A percentile compares a stretch with the other conserved stretches of the same genome.
These are phyloP conservation scores for Apteryx mantelli DNA, from an alignment of 2,113 vertebrate genomes.

Conservation along the genomic window DNA sequence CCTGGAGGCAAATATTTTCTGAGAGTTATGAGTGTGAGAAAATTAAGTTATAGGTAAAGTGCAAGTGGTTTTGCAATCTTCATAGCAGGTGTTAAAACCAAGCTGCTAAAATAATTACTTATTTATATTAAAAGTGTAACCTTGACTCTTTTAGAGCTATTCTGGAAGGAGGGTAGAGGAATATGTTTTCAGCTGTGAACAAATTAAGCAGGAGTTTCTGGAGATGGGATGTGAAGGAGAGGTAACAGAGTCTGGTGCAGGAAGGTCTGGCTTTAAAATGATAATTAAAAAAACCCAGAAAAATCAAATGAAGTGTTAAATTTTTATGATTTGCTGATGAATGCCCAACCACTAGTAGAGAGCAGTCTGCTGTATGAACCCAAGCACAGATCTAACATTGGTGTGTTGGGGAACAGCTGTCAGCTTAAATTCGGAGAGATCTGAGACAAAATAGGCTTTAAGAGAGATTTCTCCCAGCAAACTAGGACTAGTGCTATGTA, in stretches of 20 bases:
- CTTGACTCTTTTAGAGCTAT: constrained; percentile 21
- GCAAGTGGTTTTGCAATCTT: constrained; percentile 53
- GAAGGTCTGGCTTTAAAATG: background rate
- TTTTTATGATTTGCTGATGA: constrained; percentile 27
- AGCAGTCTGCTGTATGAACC: background rate
- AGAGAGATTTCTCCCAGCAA: background rate
- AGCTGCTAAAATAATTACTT: constrained; percentile 53
- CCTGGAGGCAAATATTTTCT: constrained; percentile 56
- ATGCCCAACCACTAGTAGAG: constrained; percentile 30
- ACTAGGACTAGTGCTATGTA: background rate
- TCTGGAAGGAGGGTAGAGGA: background rate
- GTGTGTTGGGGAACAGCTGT: background rate
- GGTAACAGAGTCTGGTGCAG: background rate
- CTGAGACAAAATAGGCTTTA: background rate
- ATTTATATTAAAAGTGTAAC: constrained; percentile 46
- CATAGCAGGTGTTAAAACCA: constrained; percentile 34
- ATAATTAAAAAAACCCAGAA: background rate
- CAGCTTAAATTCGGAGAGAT: background rate
- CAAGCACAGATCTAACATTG: background rate
- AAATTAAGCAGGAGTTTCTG: constrained; percentile 3
- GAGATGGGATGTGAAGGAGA: background rate
- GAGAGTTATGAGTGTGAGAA: constrained; percentile 32
- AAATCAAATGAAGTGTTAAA: background rate
- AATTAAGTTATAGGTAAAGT: constrained; percentile 35
- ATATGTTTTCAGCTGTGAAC: constrained; percentile 2